Conservation (phyloP, 2,113 vertebrate species). For the Martes martes region DNA sequence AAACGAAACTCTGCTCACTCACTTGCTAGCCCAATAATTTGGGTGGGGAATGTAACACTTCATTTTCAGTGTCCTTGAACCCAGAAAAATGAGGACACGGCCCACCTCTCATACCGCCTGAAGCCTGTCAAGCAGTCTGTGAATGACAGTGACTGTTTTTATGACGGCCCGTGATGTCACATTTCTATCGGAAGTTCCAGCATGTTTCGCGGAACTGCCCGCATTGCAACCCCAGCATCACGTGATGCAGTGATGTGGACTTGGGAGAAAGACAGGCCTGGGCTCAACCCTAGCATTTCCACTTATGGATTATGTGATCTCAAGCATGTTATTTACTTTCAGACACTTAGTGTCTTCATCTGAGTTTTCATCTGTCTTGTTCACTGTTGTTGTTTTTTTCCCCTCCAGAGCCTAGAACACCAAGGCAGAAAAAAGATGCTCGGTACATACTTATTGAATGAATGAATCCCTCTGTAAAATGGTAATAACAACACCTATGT, state of each 20-base stretch:
- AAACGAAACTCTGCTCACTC: neutral
- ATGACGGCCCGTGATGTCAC: neutral
- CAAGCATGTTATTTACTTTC: constrained; percentile 18
- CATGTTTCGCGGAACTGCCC: neutral
- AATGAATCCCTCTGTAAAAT: neutral
- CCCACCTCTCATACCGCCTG: neutral
- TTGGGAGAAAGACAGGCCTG: neutral
- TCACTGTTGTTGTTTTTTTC: neutral
- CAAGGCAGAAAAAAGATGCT: neutral
- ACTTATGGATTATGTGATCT: neutral
- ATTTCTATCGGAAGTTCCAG: neutral
- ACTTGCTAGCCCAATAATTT: neutral
- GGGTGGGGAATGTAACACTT: neutral
- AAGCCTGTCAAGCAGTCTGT: neutral
- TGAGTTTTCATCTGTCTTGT: neutral
- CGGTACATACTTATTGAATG: neutral
- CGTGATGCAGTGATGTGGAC: neutral
- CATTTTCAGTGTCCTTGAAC: neutral
- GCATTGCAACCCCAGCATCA: neutral
- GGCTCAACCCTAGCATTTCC: neutral
- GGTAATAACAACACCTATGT: neutral
- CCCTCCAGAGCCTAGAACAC: neutral
- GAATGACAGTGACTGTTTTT: neutral
- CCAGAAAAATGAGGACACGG: neutral
- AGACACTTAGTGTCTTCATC: neutral